Evolutionary conservation across 1,140 invertebrate genomes (phyloP).

Genomic region (Reticulitermes speratus): DNA sequence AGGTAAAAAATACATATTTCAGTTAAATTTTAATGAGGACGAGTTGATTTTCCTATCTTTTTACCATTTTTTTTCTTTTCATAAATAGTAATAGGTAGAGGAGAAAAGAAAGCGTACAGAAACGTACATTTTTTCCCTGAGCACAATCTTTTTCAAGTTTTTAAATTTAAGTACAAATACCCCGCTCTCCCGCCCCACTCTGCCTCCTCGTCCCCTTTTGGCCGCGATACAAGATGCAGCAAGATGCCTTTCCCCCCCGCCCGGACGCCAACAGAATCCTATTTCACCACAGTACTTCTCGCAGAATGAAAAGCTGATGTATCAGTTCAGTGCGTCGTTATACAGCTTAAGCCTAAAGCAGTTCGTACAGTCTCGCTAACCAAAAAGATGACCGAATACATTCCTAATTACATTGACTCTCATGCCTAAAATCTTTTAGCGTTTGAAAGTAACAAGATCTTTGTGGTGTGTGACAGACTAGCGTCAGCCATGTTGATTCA

Average conservation of each 20-base stretch:
- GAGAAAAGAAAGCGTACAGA: background rate
- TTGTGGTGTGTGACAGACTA: too few species aligned
- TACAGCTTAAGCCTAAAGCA: background rate
- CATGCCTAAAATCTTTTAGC: too few species aligned
- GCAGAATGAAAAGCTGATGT: background rate
- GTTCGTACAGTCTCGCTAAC: background rate
- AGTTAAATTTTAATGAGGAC: slow-evolving; percentile 18
- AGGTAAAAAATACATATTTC: slow-evolving; percentile 5
- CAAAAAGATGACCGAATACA: background rate
- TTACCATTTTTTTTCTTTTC: slow-evolving; percentile 2
- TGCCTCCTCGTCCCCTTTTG: too few species aligned
- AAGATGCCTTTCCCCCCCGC: background rate
- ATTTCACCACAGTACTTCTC: background rate
- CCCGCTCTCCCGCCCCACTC: background rate
- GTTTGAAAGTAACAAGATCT: too few species aligned
- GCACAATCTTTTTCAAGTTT: slow-evolving; percentile 9
- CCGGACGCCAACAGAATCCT: background rate
- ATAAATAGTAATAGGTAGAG: background rate
- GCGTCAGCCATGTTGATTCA: too few species aligned
- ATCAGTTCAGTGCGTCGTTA: background rate
- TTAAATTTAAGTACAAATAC: slow-evolving; percentile 7
- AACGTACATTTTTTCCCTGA: background rate
- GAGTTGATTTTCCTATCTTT: background rate
- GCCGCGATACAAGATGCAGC: too few species aligned
- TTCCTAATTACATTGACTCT: too few species aligned